These are phyloP conservation scores for Eupsittula cactorum DNA, from an alignment of 2,113 vertebrate species.

Conservation along the genomic window DNA sequence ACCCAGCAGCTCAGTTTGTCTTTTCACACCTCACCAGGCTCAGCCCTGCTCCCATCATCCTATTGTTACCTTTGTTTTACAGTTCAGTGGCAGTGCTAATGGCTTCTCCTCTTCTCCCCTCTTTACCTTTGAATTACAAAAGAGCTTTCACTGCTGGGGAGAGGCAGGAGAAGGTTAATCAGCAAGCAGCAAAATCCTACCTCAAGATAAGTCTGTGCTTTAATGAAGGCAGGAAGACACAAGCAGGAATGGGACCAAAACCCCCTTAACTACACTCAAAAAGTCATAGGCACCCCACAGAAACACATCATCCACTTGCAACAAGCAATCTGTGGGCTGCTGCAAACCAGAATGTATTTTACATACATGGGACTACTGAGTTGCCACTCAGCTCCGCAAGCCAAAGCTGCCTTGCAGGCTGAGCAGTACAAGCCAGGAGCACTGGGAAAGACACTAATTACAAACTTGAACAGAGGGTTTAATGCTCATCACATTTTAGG, in stretches of 20 bases:
- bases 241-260: neutral
- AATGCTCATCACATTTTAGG: neutral
- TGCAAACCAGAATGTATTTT: neutral
- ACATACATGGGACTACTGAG: neutral
- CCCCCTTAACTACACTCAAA: neutral
- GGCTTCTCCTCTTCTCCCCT: neutral
- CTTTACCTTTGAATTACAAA: neutral
- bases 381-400: neutral
- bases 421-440: neutral
- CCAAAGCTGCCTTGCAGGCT: neutral
- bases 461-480: neutral
- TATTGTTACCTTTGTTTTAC: slow-evolving; percentile 70
- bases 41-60: neutral
- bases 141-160: neutral
- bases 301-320: neutral
- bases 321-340: neutral
- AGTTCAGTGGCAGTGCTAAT: slow-evolving; percentile 70
- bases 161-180: neutral
- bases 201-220: neutral
- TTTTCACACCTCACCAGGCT: neutral
- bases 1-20: neutral
- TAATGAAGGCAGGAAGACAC: neutral
- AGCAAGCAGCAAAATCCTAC: neutral
- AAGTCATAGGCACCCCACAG: neutral
- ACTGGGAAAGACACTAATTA: neutral